Conservation (phyloP, 2,888 invertebrate species). For the Himalopsyche tibetana region DNA sequence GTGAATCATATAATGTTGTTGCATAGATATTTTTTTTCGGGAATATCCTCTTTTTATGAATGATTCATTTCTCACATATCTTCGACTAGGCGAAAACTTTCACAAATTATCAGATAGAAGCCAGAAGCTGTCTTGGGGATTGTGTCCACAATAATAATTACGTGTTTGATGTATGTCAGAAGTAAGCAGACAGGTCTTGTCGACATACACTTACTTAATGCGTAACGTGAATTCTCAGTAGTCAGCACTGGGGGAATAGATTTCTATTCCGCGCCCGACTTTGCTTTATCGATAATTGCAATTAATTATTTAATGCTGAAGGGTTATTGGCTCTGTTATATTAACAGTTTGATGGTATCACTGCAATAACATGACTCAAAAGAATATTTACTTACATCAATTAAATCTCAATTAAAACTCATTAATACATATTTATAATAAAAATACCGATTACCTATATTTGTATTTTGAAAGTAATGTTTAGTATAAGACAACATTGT, state of each 20-base stretch:
- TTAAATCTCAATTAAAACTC: too few relatives aligned
- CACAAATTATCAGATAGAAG: slow-evolving; percentile 6
- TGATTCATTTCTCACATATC: neutral
- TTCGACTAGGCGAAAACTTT: neutral
- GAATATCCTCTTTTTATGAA: neutral
- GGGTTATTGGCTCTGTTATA: neutral
- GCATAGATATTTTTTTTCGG: neutral
- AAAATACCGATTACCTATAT: too few relatives aligned
- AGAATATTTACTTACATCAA: too few relatives aligned
- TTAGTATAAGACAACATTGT: too few relatives aligned
- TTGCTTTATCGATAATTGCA: neutral
- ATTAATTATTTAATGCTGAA: slow-evolving; percentile 2
- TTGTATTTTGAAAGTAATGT: too few relatives aligned
- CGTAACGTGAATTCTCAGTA: neutral
- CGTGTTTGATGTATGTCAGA: slow-evolving; percentile 27
- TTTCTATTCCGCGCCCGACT: slow-evolving; percentile 50
- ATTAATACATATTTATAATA: too few relatives aligned
- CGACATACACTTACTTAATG: slow-evolving; percentile 15
- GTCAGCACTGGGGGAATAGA: slow-evolving; percentile 40
- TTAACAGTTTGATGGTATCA: neutral
- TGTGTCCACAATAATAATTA: slow-evolving; percentile 31
- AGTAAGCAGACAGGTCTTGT: slow-evolving; percentile 3
- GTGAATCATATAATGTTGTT: too few relatives aligned
- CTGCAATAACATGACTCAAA: too few relatives aligned
- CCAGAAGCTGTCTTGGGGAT: slow-evolving; percentile 3